Evolutionary conservation across 2,113 vertebrate species (phyloP).

Genomic region (Bubalus kerabau): DNA sequence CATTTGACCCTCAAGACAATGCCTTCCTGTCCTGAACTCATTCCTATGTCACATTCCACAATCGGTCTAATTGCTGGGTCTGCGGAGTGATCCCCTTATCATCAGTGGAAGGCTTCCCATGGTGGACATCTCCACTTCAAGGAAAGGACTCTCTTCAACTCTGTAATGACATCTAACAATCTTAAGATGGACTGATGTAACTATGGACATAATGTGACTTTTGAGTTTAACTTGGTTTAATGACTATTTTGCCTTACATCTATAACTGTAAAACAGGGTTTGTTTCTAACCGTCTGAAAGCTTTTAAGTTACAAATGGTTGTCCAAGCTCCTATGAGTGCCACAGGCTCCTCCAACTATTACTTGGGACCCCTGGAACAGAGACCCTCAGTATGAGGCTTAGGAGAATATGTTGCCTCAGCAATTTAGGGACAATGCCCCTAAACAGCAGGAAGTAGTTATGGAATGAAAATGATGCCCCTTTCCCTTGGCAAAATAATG

Average conservation of each 20-base stretch:
- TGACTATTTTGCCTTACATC: not conserved
- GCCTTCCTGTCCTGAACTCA: not conserved
- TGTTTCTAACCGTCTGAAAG: not conserved
- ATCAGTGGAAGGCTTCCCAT: not conserved
- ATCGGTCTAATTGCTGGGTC: not conserved
- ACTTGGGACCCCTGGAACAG: not conserved
- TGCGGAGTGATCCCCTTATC: fast-evolving
- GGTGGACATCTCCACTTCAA: not conserved
- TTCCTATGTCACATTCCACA: not conserved
- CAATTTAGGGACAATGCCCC: not conserved
- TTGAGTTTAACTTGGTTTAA: not conserved
- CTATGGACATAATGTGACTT: not conserved
- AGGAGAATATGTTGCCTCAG: not conserved
- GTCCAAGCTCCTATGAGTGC: not conserved
- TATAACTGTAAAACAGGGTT: not conserved
- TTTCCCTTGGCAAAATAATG: not conserved
- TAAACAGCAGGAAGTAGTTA: not conserved
- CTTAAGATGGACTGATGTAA: not conserved
- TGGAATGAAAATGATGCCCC: not conserved
- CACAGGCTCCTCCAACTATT: not conserved
- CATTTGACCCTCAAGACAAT: not conserved
- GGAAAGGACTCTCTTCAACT: not conserved
- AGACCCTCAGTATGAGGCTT: not conserved
- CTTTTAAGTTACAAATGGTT: not conserved
- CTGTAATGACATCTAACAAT: not conserved